Evolutionary conservation across 2,113 vertebrate genomes (phyloP).

Genomic region (Microcebus ravelobensis): DNA sequence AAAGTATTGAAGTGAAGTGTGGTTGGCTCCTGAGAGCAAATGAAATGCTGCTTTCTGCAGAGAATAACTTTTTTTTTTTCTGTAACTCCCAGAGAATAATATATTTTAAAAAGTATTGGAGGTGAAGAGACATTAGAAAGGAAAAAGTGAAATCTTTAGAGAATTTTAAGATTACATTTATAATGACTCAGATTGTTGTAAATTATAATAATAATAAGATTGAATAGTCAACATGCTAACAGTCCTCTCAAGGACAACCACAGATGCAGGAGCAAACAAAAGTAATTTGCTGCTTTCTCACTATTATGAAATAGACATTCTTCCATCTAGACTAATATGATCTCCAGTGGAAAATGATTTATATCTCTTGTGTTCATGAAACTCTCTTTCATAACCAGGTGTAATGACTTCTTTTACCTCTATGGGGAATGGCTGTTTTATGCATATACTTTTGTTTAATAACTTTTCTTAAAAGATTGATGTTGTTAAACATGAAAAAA

Average conservation of each 20-base stretch:
- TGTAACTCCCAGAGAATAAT: conserved; percentile 4
- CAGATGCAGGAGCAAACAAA: conserved; percentile 38
- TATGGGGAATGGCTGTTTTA: conserved; percentile 66
- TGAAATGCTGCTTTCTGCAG: conserved; percentile 38
- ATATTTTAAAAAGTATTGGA: conserved; percentile 38
- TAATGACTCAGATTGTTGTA: neutral
- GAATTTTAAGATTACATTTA: conserved; percentile 45
- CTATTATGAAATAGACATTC: conserved; percentile 61
- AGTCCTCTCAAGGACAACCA: conserved; percentile 57
- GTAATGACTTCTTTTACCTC: conserved; percentile 72
- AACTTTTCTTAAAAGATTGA: conserved; percentile 76
- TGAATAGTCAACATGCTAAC: conserved; percentile 41
- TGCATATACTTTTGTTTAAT: conserved; percentile 72
- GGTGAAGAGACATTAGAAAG: conserved; percentile 16
- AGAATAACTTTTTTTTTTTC: conserved; percentile 55
- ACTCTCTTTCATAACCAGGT: conserved; percentile 69
- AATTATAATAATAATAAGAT: neutral
- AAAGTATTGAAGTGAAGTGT: conserved; percentile 53
- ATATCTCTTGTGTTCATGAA: conserved; percentile 57
- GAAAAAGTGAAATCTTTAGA: conserved; percentile 26
- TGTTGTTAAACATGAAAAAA: conserved; percentile 64
- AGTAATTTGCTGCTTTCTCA: conserved; percentile 61
- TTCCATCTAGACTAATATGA: conserved; percentile 65
- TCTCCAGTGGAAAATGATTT: conserved; percentile 71
- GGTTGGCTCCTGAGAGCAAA: conserved; percentile 4